These are phyloP conservation scores for Acleris laterana DNA, from an alignment of 2,888 invertebrate species.

Conservation along the genomic window DNA sequence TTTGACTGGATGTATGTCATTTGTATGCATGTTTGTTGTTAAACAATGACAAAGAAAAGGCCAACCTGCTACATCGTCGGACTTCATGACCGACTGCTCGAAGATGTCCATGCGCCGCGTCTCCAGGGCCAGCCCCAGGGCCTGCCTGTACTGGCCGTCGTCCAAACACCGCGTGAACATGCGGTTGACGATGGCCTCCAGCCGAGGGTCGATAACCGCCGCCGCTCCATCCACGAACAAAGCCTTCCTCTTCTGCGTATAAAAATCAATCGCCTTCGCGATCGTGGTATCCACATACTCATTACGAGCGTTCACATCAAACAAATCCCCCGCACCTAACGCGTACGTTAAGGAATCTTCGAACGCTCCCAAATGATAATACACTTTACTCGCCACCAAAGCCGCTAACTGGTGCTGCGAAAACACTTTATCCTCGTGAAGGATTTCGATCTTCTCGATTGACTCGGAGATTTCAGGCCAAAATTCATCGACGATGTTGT, in stretches of 20 bases:
- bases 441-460: conserved; percentile 97
- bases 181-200: conserved; percentile 97
- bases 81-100: conserved; percentile 94
- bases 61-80: conserved; percentile 92
- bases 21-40: not conserved
- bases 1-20: not conserved
- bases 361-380: conserved; percentile 98
- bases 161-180: conserved; percentile 98
- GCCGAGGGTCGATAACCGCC: conserved; percentile 90
- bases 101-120: conserved; percentile 99
- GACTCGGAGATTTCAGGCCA: conserved; percentile 99
- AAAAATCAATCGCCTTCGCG: conserved; percentile 98
- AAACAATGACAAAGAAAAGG: conserved; percentile 19
- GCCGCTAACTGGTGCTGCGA: conserved; percentile 96
- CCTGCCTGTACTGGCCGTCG: conserved; percentile 97
- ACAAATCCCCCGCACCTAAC: conserved; percentile 96
- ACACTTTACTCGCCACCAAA: conserved; percentile 98
- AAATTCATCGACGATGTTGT: conserved; percentile 97
- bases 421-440: conserved; percentile 96
- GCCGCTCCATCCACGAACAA: conserved; percentile 88
- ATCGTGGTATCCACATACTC: conserved; percentile 99
- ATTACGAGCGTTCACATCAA: conserved; percentile 96
- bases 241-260: conserved; percentile 93
- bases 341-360: conserved; percentile 99
- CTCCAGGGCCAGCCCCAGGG: conserved; percentile 97